Evolutionary conservation across 1,140 invertebrate genomes (phyloP).

Genomic region (Orius laevigatus): DNA sequence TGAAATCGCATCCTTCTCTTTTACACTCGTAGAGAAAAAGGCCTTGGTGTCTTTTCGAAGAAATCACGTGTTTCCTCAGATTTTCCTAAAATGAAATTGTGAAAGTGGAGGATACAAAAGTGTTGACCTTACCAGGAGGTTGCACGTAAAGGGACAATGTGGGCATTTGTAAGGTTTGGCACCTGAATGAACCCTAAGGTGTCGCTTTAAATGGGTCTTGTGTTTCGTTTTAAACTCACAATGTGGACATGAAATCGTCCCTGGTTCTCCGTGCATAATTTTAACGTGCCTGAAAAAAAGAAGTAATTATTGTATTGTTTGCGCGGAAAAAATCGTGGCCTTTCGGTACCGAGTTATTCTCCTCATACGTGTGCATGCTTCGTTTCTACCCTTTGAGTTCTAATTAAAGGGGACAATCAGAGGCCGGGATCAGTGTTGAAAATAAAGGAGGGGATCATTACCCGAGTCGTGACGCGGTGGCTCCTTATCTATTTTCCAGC

Average conservation of each 20-base stretch:
- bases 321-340: not conserved
- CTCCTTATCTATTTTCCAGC: conserved; percentile 1
- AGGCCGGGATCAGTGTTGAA: conserved; percentile 11
- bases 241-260: conserved; percentile 40
- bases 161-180: conserved; percentile 74
- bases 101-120: not conserved
- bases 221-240: conserved; percentile 48
- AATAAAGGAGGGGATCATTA: conserved; percentile 12
- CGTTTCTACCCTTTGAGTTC: conserved; percentile 6
- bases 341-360: too few species aligned
- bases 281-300: conserved; percentile 32
- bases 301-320: not conserved
- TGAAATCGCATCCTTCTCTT: conserved; percentile 25
- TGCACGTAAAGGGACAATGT: conserved; percentile 62
- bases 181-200: conserved; percentile 58
- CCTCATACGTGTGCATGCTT: not conserved
- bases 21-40: conserved; percentile 59
- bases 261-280: conserved; percentile 31
- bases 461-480: conserved; percentile 5
- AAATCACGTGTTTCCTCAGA: conserved; percentile 66
- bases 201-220: conserved; percentile 55
- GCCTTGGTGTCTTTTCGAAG: conserved; percentile 59
- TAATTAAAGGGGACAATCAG: conserved; percentile 12
- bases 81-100: conserved; percentile 47
- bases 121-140: conserved; percentile 38